Base-by-base conservation (phyloP, 2,113 vertebrate genomes). In the Callospermophilus lateralis region DNA sequence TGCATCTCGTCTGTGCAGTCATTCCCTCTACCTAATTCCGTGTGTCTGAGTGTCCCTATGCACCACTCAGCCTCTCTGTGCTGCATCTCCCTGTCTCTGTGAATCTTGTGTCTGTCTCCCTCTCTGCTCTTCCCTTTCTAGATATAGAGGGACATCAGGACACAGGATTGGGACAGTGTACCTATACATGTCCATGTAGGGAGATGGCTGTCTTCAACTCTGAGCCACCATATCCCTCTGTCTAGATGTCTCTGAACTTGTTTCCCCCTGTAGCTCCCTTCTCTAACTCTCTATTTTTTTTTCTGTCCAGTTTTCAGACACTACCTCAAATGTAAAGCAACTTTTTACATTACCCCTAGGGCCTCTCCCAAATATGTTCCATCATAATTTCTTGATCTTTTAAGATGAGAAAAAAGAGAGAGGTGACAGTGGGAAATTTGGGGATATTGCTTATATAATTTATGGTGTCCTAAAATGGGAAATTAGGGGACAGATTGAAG, bases 351-450 rank as follows among this genome's bases (percentile, higher is more conserved):
- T 42, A 53, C 17, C 37, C 32, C 17, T 26, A 16, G 92, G 30
- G 20, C 37, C 17, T 53, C 65, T 68, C 45, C 28, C 4, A 70
- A 32, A 53, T 16, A 34, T 3, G 34, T 4, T 84, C 45, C 68
- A 30, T 30, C 72, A 51, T 67, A 83, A 92, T 74, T 68, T 30
- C 58, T 93, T 93, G 16, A 93, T 80, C 67, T n/a, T 84, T 65
- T 48, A 39, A 89, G 28, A 74, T 1, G 3, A 73, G 6, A 24
- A n/a, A 70, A 96, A 78, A 51, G 22, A 51, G 10, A 39, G 4
- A 8, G 16, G n/a, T 3, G 37, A 63, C 12, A n/a, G 15, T 45
- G 58, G 55, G 53, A 94, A 72, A 63, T 26, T 4, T 55, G 81
- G 61, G 12, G 9, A 32, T 10, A 17, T 19, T 58, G 12, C 6